Conservation (phyloP, 2,113 vertebrate species). For the Phylloscopus whistleri region DNA sequence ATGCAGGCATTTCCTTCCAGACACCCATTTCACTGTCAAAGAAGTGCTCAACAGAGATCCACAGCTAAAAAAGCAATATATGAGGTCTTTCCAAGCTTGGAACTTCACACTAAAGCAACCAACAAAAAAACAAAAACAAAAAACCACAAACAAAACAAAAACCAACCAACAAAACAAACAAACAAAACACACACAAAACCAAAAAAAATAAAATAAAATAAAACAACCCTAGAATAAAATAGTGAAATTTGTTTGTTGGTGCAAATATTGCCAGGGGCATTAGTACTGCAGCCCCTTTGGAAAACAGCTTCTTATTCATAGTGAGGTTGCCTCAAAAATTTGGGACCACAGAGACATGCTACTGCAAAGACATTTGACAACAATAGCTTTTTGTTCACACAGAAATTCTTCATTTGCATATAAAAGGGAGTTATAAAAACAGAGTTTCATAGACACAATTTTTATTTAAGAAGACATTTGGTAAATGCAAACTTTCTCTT, state of each 20-base stretch:
- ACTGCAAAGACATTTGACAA: not conserved
- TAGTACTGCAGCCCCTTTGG: not conserved
- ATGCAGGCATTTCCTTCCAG: not conserved
- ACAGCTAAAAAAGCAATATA: not conserved
- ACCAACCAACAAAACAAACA: too few species aligned
- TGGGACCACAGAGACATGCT: not conserved
- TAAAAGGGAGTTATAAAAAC: not conserved
- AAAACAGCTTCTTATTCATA: not conserved
- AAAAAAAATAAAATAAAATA: not conserved
- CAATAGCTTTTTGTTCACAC: not conserved
- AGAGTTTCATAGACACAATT: not conserved
- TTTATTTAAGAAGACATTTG: not conserved
- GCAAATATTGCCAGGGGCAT: not conserved
- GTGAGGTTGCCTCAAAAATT: not conserved
- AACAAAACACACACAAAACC: too few species aligned
- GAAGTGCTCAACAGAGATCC: not conserved
- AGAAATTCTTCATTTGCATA: not conserved
- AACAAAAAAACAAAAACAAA: not conserved
- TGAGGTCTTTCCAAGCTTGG: not conserved
- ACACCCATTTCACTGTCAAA: not conserved
- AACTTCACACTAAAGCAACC: not conserved
- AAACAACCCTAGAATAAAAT: not conserved
- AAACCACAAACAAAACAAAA: too few species aligned
- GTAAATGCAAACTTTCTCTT: not conserved
- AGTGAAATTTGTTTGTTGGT: not conserved